A percentile compares a stretch with the other conserved stretches of the same genome.
These are phyloP conservation scores for Clytia hemisphaerica DNA, from an alignment of 30 jellyfish, hydroid and myxozoan genomes.

Conservation along the genomic window DNA sequence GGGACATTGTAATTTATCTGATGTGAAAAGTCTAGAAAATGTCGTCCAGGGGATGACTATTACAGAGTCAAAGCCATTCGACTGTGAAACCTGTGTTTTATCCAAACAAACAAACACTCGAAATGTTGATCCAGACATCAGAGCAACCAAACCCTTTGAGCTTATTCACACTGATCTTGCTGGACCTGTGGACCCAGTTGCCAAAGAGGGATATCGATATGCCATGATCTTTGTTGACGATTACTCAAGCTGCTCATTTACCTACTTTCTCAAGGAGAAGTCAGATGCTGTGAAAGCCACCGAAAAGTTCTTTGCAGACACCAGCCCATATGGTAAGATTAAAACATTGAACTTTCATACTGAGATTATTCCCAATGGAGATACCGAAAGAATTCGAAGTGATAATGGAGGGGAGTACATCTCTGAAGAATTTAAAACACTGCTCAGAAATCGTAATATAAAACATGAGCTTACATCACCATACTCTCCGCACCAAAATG, in stretches of 20 bases:
- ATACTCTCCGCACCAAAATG: constrained; percentile 36
- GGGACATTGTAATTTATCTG: constrained; percentile 19
- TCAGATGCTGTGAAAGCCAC: constrained; percentile 29
- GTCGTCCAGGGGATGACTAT: constrained; percentile 23
- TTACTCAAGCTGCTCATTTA: constrained; percentile 19
- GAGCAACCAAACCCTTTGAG: constrained; percentile 22
- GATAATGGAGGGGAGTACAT: constrained; percentile 25
- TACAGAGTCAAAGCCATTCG: not conserved
- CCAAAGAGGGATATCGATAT: constrained; percentile 22
- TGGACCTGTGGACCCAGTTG: constrained; percentile 28
- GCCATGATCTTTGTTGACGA: constrained; percentile 21
- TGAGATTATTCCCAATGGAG: constrained; percentile 40
- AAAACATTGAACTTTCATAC: constrained; percentile 20
- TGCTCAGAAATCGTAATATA: not conserved
- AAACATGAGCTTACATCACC: constrained; percentile 35
- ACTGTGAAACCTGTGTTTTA: constrained; percentile 32
- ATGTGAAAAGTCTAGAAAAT: not conserved
- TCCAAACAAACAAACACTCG: constrained; percentile 19
- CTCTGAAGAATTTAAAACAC: constrained; percentile 18
- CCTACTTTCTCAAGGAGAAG: constrained; percentile 15
- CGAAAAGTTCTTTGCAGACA: constrained; percentile 29
- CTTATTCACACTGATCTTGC: constrained; percentile 27
- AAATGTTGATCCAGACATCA: constrained; percentile 12
- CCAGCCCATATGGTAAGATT: constrained; percentile 21
- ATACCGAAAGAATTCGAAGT: constrained; percentile 10